Conservation (phyloP, 2,113 vertebrate species). For the Limnothrissa miodon region DNA sequence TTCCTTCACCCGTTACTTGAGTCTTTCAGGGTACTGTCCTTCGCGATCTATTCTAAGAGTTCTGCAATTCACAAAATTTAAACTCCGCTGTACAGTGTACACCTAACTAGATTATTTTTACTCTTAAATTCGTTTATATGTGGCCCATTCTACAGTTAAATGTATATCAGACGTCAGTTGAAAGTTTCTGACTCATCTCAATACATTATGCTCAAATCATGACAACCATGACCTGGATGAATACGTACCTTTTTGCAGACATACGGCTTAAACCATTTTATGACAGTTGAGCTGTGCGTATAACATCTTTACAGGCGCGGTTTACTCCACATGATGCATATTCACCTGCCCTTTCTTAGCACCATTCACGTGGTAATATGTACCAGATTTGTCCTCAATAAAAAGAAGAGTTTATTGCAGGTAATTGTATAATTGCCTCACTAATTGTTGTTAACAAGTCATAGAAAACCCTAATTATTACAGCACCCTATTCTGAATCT, state of each 20-base stretch:
- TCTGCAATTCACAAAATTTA: background rate
- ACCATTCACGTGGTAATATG: slow-evolving; percentile 69
- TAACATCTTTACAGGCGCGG: background rate
- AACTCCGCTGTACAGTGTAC: background rate
- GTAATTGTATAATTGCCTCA: slow-evolving; percentile 78
- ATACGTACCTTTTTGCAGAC: no score
- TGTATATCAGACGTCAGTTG: background rate
- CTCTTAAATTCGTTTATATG: background rate
- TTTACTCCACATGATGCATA: background rate
- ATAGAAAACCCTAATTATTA: slow-evolving; percentile 71
- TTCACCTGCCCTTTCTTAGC: slow-evolving; percentile 35
- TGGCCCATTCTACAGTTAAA: background rate
- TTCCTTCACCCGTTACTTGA: slow-evolving; percentile 21
- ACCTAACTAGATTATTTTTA: background rate
- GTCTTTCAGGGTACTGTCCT: slow-evolving; percentile 12
- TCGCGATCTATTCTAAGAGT: background rate
- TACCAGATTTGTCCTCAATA: slow-evolving; percentile 41
- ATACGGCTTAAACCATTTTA: background rate
- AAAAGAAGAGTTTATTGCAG: slow-evolving; percentile 71
- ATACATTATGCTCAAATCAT: no score
- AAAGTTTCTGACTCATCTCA: background rate
- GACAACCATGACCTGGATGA: no score
- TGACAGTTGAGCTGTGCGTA: background rate
- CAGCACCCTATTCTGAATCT: slow-evolving; percentile 50
- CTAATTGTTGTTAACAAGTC: slow-evolving; percentile 80